Evolutionary conservation across 2,888 invertebrate genomes (phyloP), one percentile per base, ranked within the genome.

Genomic region (Agriopis aurantiaria): DNA sequence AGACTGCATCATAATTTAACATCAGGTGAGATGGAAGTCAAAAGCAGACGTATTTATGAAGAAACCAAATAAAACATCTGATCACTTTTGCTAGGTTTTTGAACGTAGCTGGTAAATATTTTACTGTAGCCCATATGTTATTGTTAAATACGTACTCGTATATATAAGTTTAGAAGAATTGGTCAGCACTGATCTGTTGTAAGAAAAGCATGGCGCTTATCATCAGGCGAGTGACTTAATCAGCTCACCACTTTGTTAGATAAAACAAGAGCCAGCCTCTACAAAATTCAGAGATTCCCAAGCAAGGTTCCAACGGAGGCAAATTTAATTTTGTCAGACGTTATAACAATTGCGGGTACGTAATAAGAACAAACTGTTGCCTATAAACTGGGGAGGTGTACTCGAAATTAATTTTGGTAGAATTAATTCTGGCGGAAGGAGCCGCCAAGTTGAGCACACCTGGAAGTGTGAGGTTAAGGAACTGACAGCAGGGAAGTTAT

Each of bases 341-440:
- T 78, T 82, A 81, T 85, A 82, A 78, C 81, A 80, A 71, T 80
- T 81, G 84, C 73, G 85, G 86, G 73, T 83, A 84, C 77, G 85
- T 82, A 84, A 85, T 86, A 82, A 84, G 84, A 83, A 85, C 85
- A 82, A 84, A 85, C 84, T 83, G 85, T 83, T 84, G 80, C 82
- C 80, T 84, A 83, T 82, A 83, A 83, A 83, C 77, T 73, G 82
- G 81, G 75, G 79, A 85, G 84, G 85, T 81, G 81, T 78, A 77
- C 75, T 82, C 75, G 65, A 73, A 83, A 83, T 87, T 85, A 87
- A 86, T 88, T 86, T 80, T 77, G 79, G 71, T 73, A 77, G 80
- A 86, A 88, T 88, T 87, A 87, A 86, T 87, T 85, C 82, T 76
- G 77, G 77, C 71, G 75, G 80, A 84, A 83, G 79, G 58, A 65